A percentile compares a stretch with the other conserved stretches of the same genome.
These are phyloP conservation scores for Aurelia coerulea DNA, from an alignment of 30 jellyfish, hydroid and myxozoan species.

Conservation along the genomic window DNA sequence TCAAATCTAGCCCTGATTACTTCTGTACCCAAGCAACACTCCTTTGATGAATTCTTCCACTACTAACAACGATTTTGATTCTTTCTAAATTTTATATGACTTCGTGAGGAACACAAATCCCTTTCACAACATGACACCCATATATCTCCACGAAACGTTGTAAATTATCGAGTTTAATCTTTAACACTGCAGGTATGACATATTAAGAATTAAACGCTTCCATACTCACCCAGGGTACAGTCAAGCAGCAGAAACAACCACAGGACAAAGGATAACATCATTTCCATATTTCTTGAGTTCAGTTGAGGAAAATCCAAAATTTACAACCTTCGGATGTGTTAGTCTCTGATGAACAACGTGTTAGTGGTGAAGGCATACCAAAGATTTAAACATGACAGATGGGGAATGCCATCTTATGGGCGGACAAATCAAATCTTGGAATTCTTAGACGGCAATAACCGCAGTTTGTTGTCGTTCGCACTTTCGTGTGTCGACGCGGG, in stretches of 20 bases:
- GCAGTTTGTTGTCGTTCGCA: conserved; percentile 74
- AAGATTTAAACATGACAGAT: conserved; percentile 39
- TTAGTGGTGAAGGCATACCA: conserved; percentile 5
- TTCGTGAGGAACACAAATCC: conserved; percentile 1
- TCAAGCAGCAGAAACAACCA: conserved; percentile 29
- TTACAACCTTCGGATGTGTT: conserved; percentile 59
- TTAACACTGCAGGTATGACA: conserved; percentile 60
- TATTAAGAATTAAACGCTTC: background rate
- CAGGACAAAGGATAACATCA: conserved; percentile 13
- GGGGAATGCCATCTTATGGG: conserved; percentile 40
- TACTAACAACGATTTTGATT: too few species aligned
- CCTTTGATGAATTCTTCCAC: too few species aligned
- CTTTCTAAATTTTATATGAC: conserved; percentile 19
- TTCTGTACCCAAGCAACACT: too few species aligned
- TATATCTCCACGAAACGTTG: conserved; percentile 47
- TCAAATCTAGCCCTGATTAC: background rate
- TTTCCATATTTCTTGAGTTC: conserved; percentile 1
- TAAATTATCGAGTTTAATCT: conserved; percentile 32
- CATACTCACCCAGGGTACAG: conserved; percentile 42
- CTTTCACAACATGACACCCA: conserved; percentile 36
- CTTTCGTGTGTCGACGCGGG: conserved; percentile 72
- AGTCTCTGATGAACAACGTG: conserved; percentile 54
- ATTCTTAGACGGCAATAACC: conserved; percentile 58
- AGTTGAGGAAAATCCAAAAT: conserved; percentile 1
- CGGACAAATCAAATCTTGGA: conserved; percentile 47